Percentiles rank a stretch among this genome's conserved stretches.
Conservation (phyloP, 2,888 invertebrate genomes). For the Antheraea assamensis region DNA sequence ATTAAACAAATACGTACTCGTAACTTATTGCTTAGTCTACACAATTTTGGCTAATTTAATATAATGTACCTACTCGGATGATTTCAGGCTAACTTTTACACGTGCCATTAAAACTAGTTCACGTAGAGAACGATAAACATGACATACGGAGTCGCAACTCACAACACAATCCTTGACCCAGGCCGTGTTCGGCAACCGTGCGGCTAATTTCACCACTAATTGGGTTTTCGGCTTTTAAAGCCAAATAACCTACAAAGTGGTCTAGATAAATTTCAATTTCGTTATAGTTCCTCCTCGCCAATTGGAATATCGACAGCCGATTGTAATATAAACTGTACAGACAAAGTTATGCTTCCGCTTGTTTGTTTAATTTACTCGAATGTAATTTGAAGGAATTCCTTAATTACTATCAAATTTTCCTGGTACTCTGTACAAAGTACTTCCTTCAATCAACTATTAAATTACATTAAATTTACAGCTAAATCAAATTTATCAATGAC, state of each 20-base stretch:
- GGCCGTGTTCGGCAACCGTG: conserved; percentile 29
- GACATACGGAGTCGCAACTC: conserved; percentile 23
- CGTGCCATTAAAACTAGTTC: conserved; percentile 9
- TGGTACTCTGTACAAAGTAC: not conserved
- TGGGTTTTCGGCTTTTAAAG: conserved; percentile 53
- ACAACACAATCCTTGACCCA: conserved; percentile 40
- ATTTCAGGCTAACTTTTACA: not conserved
- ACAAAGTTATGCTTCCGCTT: conserved; percentile 8
- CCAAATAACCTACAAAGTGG: conserved; percentile 30
- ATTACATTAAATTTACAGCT: not conserved
- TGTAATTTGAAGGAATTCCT: not conserved
- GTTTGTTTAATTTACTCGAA: conserved; percentile 4
- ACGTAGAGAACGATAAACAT: conserved; percentile 2
- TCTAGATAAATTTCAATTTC: conserved; percentile 37
- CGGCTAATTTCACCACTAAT: conserved; percentile 48
- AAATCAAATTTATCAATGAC: too few relatives aligned
- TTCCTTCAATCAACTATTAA: not conserved
- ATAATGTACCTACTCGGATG: not conserved
- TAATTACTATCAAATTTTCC: not conserved
- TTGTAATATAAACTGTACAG: conserved; percentile 21
- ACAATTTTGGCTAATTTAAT: not conserved
- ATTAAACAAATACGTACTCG: too few relatives aligned
- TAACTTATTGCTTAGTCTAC: too few relatives aligned
- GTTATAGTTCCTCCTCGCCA: conserved; percentile 27
- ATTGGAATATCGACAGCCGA: conserved; percentile 31